phyloP scores from a whole-genome alignment of 2,888 invertebrate genomes.

The Masnerella sp. region DNA sequence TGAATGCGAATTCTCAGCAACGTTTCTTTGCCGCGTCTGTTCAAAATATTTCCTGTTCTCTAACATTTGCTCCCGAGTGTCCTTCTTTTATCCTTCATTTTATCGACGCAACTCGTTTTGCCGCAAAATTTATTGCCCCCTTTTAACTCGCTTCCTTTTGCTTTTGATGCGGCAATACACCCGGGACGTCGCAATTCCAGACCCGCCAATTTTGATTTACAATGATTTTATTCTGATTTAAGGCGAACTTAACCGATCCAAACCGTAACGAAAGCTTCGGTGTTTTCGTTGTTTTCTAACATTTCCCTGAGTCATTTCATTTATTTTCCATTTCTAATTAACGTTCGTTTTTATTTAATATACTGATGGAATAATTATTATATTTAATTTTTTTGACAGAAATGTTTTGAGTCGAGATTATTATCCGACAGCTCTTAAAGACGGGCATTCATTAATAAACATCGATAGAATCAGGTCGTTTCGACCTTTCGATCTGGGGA shows the following conservation, averaged over 20 bases:
- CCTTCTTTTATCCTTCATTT: constrained; percentile 37
- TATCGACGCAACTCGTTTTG: constrained; percentile 40
- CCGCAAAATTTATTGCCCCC: constrained; percentile 39
- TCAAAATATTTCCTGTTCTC: constrained; percentile 49
- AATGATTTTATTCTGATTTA: constrained; percentile 32
- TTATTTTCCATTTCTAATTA: constrained; percentile 5
- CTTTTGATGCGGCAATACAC: constrained; percentile 16
- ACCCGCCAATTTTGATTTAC: constrained; percentile 68
- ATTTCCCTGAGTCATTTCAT: too few relatives aligned
- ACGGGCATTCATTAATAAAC: constrained; percentile 61
- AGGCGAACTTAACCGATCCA: too few relatives aligned
- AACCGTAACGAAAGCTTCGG: too few relatives aligned
- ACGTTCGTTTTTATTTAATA: too few relatives aligned
- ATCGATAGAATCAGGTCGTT: constrained; percentile 50
- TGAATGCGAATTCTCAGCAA: constrained; percentile 35
- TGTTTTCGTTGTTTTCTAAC: too few relatives aligned
- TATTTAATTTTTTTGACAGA: constrained; percentile 11
- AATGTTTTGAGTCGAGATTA: constrained; percentile 6
- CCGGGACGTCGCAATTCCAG: constrained; percentile 66
- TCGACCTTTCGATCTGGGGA: constrained; percentile 59
- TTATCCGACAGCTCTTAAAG: constrained; percentile 15
- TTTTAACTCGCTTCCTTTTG: constrained; percentile 28
- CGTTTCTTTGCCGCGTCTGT: constrained; percentile 32
- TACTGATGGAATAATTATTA: too few relatives aligned
- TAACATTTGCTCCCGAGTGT: constrained; percentile 47